Evolutionary conservation across 2,797 vertebrate species (phyloP).

Genomic region (Otus scops): DNA sequence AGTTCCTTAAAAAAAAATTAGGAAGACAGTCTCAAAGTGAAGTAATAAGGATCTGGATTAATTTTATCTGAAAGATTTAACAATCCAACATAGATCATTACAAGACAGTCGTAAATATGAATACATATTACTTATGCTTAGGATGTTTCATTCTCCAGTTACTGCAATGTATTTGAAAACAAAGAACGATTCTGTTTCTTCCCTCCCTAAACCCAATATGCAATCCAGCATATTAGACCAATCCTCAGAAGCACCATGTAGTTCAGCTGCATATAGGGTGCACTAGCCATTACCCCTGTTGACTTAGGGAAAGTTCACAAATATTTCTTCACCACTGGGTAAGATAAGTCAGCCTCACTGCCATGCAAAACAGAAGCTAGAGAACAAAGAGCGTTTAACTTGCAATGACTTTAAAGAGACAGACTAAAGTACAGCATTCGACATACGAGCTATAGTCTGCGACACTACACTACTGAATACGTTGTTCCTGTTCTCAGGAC

Average conservation of each 20-base stretch:
- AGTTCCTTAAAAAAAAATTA: neutral
- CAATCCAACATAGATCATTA: neutral
- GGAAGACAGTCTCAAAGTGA: neutral
- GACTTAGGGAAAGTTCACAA: constrained; percentile 51
- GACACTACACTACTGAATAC: neutral
- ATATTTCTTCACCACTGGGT: constrained; percentile 33
- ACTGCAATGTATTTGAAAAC: neutral
- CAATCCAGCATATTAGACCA: neutral
- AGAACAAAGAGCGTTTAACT: constrained; percentile 40
- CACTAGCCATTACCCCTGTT: neutral
- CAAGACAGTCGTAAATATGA: neutral
- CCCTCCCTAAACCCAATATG: neutral
- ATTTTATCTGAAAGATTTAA: neutral
- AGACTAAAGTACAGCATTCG: neutral
- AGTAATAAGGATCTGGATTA: neutral
- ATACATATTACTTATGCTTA: neutral
- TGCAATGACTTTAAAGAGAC: neutral
- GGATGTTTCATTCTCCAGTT: neutral
- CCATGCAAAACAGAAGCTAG: neutral
- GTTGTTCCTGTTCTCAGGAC: neutral
- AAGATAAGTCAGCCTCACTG: neutral
- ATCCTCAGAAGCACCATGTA: neutral
- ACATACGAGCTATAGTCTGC: neutral
- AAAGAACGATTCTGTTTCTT: neutral
- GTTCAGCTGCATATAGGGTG: neutral